Conservation (phyloP, 2,797 vertebrate species). For the Gephyroberyx darwinii region DNA sequence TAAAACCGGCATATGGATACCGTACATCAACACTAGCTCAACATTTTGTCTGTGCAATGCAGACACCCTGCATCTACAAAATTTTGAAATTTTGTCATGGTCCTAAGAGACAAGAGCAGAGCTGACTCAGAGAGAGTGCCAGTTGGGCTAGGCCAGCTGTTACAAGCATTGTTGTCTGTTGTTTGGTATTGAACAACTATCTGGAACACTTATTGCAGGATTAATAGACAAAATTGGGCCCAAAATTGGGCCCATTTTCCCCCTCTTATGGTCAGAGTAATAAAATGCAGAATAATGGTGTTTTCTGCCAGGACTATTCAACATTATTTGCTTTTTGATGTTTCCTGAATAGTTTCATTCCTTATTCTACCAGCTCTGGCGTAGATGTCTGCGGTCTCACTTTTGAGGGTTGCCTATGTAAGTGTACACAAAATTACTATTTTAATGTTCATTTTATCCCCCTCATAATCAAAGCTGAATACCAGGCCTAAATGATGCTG, state of each 20-base stretch:
- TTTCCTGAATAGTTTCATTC: background rate
- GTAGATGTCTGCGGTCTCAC: conserved; percentile 5
- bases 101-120: conserved; percentile 1
- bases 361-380: too few species aligned
- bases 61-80: too few species aligned
- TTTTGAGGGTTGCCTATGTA: conserved; percentile 17
- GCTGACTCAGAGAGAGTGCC: background rate
- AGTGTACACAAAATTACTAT: conserved; percentile 12
- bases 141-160: conserved; percentile 21
- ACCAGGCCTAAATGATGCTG: conserved; percentile 32
- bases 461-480: conserved; percentile 22
- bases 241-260: background rate
- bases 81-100: background rate
- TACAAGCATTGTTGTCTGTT: background rate
- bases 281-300: too few species aligned
- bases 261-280: too few species aligned
- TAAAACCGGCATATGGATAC: too few species aligned
- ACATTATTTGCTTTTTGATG: conserved; percentile 1
- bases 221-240: background rate
- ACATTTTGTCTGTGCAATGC: too few species aligned
- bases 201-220: background rate
- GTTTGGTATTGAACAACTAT: too few species aligned
- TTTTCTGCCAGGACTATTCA: background rate
- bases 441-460: conserved; percentile 20
- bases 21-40: too few species aligned